Base-by-base conservation (phyloP, 64 coral and sea anemone genomes). In the Astreopora myriophthalma region DNA sequence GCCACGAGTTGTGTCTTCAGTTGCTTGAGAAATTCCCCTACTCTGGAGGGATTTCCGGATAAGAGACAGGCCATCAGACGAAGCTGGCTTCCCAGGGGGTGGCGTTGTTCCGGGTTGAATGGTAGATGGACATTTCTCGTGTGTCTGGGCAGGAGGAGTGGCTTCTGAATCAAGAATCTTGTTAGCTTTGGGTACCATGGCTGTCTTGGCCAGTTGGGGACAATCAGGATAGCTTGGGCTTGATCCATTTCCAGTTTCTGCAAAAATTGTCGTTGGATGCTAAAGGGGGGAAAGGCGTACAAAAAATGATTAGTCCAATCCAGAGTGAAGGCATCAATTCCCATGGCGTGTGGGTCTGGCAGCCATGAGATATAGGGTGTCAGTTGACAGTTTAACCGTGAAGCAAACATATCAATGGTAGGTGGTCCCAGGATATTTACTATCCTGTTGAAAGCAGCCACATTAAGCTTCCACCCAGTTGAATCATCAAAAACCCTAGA, bases 201-300 rank as follows among this genome's bases (percentile, higher is more conserved):
- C 68, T 93, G 91, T 34, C 84, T 87, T 80, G 91, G 14, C 73
- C 89, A 91, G 23, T 83, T 84, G n/a, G n/a, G n/a, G n/a, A n/a
- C n/a, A n/a, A n/a, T n/a, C n/a, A n/a, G n/a, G n/a, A n/a, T n/a
- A n/a, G n/a, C n/a, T n/a, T n/a, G n/a, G n/a, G n/a, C n/a, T n/a
- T n/a, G n/a, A n/a, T n/a, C n/a, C n/a, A n/a, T n/a, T n/a, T n/a
- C n/a, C n/a, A n/a, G n/a, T n/a, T n/a, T n/a, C n/a, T n/a, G n/a
- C n/a, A n/a, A n/a, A n/a, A n/a, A n/a, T n/a, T n/a, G n/a, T n/a
- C 19, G 89, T n/a, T n/a, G n/a, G n/a, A n/a, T n/a, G n/a, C n/a
- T n/a, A n/a, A n/a, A n/a, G n/a, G 69, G 2, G 36, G 72, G 37
- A 92, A 92, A 14, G 82, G n/a, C n/a, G n/a, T n/a, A n/a, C 82